Evolutionary conservation across 2,797 vertebrate species (phyloP).

Genomic region (Oophaga sylvatica): DNA sequence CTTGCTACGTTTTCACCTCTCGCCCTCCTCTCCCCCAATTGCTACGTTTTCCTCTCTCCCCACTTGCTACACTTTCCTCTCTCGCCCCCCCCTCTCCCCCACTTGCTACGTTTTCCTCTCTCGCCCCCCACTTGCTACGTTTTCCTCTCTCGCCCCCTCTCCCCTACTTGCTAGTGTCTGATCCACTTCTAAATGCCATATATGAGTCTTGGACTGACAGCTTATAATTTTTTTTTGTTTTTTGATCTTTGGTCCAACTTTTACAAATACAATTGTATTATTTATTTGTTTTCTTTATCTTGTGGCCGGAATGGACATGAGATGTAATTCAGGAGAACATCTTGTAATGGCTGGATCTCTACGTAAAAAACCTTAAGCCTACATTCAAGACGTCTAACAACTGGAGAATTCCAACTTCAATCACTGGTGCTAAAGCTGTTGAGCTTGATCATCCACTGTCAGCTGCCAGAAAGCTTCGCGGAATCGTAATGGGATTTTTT

Average conservation of each 20-base stretch:
- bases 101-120: too few relatives aligned
- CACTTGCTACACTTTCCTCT: too few relatives aligned
- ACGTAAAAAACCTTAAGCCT: background rate
- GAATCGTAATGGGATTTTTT: slow-evolving; percentile 26
- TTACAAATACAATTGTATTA: slow-evolving; percentile 18
- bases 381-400: slow-evolving; percentile 30
- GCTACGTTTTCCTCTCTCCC: too few relatives aligned
- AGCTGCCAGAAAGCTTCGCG: slow-evolving; percentile 17
- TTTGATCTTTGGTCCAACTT: slow-evolving; percentile 8
- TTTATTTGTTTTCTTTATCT: slow-evolving; percentile 29
- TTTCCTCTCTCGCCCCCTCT: background rate
- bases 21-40: too few relatives aligned
- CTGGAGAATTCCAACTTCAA: slow-evolving; percentile 37
- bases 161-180: background rate
- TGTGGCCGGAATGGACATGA: background rate
- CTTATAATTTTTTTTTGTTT: background rate
- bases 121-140: too few relatives aligned
- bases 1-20: too few relatives aligned
- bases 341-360: background rate
- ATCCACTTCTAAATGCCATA: background rate
- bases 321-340: background rate
- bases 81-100: too few relatives aligned
- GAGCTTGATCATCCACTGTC: background rate
- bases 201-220: background rate
- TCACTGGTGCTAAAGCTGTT: slow-evolving; percentile 53